Conservation (phyloP, 1,140 invertebrate genomes). For the Hyles euphorbiae region DNA sequence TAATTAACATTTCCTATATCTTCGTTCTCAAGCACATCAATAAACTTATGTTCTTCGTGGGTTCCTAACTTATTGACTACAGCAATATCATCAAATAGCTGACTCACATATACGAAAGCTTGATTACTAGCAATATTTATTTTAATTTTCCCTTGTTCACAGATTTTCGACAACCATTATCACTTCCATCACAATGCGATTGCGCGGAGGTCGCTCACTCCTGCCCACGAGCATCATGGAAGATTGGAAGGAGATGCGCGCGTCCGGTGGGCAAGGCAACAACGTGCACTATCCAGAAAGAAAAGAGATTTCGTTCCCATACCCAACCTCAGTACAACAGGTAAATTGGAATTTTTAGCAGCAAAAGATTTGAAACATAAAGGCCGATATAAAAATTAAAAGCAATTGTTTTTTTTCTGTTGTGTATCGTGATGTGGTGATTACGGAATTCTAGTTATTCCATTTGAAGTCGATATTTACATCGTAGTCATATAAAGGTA, state of each 20-base stretch:
- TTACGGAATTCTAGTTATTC: too few species aligned
- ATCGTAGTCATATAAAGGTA: too few species aligned
- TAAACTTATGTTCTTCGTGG: too few species aligned
- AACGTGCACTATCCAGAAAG: slow-evolving; percentile 79
- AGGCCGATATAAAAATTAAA: too few species aligned
- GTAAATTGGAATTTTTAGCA: slow-evolving; percentile 17
- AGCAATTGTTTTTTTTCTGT: too few species aligned
- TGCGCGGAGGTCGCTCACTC: slow-evolving; percentile 82
- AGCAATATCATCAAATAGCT: too few species aligned
- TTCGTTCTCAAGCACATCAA: too few species aligned
- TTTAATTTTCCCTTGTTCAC: slow-evolving; percentile 49
- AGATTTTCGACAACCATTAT: slow-evolving; percentile 89
- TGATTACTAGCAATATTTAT: not conserved
- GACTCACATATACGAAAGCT: not conserved
- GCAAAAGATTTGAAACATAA: too few species aligned
- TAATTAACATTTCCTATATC: too few species aligned
- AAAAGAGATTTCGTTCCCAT: slow-evolving; percentile 80
- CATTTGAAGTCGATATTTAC: too few species aligned
- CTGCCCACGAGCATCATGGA: slow-evolving; percentile 80
- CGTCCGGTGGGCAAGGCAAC: slow-evolving; percentile 84
- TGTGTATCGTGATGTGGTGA: too few species aligned
- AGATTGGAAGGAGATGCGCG: slow-evolving; percentile 81
- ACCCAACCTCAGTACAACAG: slow-evolving; percentile 42
- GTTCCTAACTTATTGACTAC: too few species aligned
- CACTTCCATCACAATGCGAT: slow-evolving; percentile 87